Conservation (phyloP, 2,113 vertebrate genomes). For the Cololabis saira region DNA sequence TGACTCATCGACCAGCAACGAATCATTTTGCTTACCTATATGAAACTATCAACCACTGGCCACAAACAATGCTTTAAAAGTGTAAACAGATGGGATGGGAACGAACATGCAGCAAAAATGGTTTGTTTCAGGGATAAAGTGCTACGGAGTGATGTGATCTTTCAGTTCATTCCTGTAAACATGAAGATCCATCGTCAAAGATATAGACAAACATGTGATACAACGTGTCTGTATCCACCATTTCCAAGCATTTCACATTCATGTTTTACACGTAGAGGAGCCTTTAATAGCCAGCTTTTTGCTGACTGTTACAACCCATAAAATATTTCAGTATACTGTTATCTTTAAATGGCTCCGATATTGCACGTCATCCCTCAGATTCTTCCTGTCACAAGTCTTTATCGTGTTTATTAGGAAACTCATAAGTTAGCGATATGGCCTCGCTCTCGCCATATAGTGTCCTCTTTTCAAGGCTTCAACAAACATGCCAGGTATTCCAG, state of each 20-base stretch:
- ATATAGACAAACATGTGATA: not conserved
- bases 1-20: conserved; percentile 68
- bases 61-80: conserved; percentile 25
- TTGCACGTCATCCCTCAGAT: conserved; percentile 6
- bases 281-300: no score
- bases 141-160: not conserved
- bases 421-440: not conserved
- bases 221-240: no score
- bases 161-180: conserved; percentile 53
- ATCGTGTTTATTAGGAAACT: not conserved
- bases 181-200: conserved; percentile 18
- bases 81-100: conserved; percentile 35
- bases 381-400: conserved; percentile 4
- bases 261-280: not conserved
- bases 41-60: not conserved
- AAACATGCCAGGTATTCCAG: conserved; percentile 3
- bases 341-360: not conserved
- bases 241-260: not conserved
- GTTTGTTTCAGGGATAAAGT: conserved; percentile 11
- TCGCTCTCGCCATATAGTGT: not conserved
- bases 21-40: conserved; percentile 32
- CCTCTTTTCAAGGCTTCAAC: not conserved
- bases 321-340: not conserved
- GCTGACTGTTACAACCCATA: not conserved
- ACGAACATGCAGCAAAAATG: conserved; percentile 12